phyloP scores from a whole-genome alignment of 1,140 invertebrate species.

The Schmidtea mediterranea region DNA sequence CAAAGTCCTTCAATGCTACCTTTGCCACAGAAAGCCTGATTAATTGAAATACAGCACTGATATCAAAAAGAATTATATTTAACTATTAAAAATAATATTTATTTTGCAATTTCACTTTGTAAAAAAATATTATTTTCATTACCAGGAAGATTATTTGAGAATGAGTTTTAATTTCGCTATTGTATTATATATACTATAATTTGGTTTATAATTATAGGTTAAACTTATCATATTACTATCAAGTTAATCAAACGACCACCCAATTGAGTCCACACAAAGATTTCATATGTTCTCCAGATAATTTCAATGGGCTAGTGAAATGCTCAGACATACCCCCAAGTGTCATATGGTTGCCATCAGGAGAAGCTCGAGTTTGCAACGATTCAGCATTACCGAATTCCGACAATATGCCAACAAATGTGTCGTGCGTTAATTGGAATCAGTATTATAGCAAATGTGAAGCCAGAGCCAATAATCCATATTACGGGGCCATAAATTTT shows the following conservation, averaged over 20 bases:
- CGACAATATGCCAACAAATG: constrained; percentile 21
- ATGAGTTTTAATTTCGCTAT: no score
- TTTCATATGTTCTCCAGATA: constrained; percentile 76
- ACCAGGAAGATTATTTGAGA: no score
- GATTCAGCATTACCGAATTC: not conserved
- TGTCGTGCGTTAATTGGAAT: constrained; percentile 80
- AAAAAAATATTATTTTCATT: no score
- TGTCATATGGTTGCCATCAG: constrained; percentile 28
- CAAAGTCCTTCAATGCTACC: no score
- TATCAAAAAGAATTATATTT: no score
- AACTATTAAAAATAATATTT: no score
- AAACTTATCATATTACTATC: constrained; percentile 6
- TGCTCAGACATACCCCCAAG: constrained; percentile 60
- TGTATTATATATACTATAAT: constrained; percentile 2
- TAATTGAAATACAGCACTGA: no score
- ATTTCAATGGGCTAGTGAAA: constrained; percentile 73
- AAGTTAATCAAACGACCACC: constrained; percentile 24
- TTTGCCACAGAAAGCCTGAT: no score
- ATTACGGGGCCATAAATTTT: constrained; percentile 93
- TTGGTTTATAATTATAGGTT: constrained; percentile 5
- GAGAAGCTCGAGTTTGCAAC: not conserved
- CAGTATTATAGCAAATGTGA: constrained; percentile 85
- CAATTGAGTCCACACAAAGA: constrained; percentile 44
- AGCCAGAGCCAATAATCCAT: constrained; percentile 72
- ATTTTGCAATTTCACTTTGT: no score